A percentile compares a stretch with the other conserved stretches of the same genome.
phyloP scores from a whole-genome alignment of 2,888 invertebrate genomes.

The Scelioninae gen. 1 region DNA sequence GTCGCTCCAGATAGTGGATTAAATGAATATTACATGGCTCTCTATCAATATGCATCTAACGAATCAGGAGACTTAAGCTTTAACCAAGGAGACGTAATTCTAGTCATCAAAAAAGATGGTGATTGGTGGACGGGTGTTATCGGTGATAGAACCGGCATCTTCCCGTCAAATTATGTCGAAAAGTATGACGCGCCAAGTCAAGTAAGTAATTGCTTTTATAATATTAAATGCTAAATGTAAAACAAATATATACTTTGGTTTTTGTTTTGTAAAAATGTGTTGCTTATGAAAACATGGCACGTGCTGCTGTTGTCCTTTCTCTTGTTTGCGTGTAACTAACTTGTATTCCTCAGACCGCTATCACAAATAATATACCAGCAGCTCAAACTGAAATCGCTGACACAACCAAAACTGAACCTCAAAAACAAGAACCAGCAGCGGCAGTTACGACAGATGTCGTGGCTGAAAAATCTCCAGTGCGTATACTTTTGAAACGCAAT shows the following conservation, averaged over 20 bases:
- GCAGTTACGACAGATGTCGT: constrained; percentile 21
- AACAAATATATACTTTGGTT: background rate
- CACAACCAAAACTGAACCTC: constrained; percentile 22
- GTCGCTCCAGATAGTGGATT: constrained; percentile 82
- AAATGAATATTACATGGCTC: constrained; percentile 92
- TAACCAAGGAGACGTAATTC: constrained; percentile 92
- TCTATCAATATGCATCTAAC: constrained; percentile 94
- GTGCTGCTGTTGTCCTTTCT: constrained; percentile 12
- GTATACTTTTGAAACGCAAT: constrained; percentile 10
- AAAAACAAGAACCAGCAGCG: constrained; percentile 32
- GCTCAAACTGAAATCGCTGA: constrained; percentile 32
- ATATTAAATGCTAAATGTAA: background rate
- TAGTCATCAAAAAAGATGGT: constrained; percentile 94
- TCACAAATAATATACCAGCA: constrained; percentile 46
- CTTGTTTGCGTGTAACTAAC: constrained; percentile 43
- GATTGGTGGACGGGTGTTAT: constrained; percentile 99
- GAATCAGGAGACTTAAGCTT: constrained; percentile 97
- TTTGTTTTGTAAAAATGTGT: too few relatives aligned
- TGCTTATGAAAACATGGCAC: too few relatives aligned
- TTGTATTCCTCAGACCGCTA: constrained; percentile 47
- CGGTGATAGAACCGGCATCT: constrained; percentile 93
- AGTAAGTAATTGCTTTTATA: constrained; percentile 70
- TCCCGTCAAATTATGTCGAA: constrained; percentile 98
- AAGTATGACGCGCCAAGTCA: constrained; percentile 86
- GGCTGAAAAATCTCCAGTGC: constrained; percentile 51